Evolutionary conservation across 1,140 invertebrate species (phyloP).

Genomic region (Leptonema lineaticorne): DNA sequence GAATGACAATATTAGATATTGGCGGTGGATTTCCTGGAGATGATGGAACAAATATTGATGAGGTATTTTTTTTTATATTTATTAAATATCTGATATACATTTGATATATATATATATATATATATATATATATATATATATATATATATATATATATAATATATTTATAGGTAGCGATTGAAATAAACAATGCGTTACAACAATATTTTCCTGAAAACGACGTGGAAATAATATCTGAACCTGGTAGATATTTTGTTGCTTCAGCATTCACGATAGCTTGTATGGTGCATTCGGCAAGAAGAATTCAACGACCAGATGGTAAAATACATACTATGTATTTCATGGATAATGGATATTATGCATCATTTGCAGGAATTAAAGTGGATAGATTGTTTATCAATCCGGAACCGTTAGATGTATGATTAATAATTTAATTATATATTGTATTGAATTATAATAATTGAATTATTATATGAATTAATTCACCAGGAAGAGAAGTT

Average conservation of each 20-base stretch:
- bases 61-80: slow-evolving; percentile 48
- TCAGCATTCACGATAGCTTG: slow-evolving; percentile 92
- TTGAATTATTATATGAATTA: too few species aligned
- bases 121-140: too few species aligned
- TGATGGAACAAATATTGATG: slow-evolving; percentile 63
- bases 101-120: background rate
- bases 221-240: slow-evolving; percentile 92
- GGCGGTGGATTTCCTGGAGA: slow-evolving; percentile 86
- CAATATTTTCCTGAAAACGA: slow-evolving; percentile 75
- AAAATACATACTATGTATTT: slow-evolving; percentile 82
- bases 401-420: slow-evolving; percentile 67
- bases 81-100: background rate
- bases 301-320: background rate
- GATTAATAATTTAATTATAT: background rate
- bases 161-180: slow-evolving; percentile 62
- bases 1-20: slow-evolving; percentile 77
- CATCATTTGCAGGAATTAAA: slow-evolving; percentile 94
- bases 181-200: slow-evolving; percentile 72
- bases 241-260: slow-evolving; percentile 91
- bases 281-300: slow-evolving; percentile 56
- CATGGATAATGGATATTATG: slow-evolving; percentile 97
- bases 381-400: slow-evolving; percentile 88
- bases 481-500: slow-evolving; percentile 40
- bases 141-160: background rate
- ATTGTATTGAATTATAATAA: too few species aligned